phyloP scores from a whole-genome alignment of 2,797 vertebrate species.

The Capromys pilorides region DNA sequence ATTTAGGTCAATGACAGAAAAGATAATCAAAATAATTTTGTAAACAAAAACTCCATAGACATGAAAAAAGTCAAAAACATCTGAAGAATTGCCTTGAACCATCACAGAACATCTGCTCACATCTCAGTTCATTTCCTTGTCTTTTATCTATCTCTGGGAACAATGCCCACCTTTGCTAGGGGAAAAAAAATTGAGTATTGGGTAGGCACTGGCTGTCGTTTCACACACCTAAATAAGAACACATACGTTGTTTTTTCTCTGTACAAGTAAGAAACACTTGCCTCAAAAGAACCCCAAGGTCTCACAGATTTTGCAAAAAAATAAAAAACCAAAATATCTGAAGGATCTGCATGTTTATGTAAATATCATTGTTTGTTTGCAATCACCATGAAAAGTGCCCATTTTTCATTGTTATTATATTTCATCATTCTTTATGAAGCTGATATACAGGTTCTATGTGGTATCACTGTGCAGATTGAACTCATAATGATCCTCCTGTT shows the following conservation, averaged over 20 bases:
- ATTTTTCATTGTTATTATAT: background rate
- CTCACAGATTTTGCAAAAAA: background rate
- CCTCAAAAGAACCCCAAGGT: background rate
- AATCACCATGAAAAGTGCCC: background rate
- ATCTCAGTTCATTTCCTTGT: background rate
- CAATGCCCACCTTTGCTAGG: no score
- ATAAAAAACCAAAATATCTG: background rate
- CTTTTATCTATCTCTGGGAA: constrained; percentile 21
- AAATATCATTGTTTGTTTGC: background rate
- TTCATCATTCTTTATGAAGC: constrained; percentile 7
- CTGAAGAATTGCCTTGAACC: background rate
- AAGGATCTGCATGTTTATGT: background rate
- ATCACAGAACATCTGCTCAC: constrained; percentile 24
- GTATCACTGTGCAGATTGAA: no score
- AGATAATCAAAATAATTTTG: background rate
- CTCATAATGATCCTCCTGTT: no score
- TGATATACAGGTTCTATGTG: background rate
- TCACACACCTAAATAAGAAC: background rate
- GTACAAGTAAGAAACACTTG: background rate
- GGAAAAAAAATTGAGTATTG: background rate
- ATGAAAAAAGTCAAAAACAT: background rate
- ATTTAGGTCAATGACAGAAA: background rate
- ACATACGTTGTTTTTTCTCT: background rate
- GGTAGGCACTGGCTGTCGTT: background rate
- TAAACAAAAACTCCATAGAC: background rate